Percentiles rank a stretch among this genome's conserved stretches.
phyloP scores from a whole-genome alignment of 1,140 invertebrate species.

The Drosophila guanche region DNA sequence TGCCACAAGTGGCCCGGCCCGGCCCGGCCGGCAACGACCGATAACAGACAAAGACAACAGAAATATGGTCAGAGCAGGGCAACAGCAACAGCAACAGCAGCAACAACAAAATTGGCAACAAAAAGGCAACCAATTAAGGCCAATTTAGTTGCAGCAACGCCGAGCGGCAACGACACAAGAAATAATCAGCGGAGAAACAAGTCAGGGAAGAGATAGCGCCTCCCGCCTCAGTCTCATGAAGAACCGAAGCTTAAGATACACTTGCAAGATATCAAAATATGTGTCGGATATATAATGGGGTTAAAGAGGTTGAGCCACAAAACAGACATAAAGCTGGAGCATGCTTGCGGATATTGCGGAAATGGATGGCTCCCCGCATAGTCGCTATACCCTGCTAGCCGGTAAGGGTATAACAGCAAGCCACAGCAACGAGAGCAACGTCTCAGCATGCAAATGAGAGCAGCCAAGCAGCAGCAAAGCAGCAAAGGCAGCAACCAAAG shows the following conservation, averaged over 20 bases:
- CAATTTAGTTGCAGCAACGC: constrained; percentile 79
- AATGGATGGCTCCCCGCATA: too few relatives aligned
- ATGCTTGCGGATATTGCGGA: too few relatives aligned
- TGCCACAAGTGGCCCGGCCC: constrained; percentile 63
- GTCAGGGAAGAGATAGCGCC: too few relatives aligned
- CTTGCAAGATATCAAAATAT: too few relatives aligned
- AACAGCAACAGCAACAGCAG: constrained; percentile 52
- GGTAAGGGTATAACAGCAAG: constrained; percentile 14
- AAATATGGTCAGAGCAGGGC: constrained; percentile 50
- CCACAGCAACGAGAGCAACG: constrained; percentile 37
- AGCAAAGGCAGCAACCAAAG: too few relatives aligned
- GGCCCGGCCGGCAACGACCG: constrained; percentile 67
- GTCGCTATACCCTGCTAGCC: too few relatives aligned
- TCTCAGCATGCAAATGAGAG: constrained; percentile 73
- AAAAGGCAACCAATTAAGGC: constrained; percentile 78
- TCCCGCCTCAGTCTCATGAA: too few relatives aligned
- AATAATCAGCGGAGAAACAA: constrained; percentile 68
- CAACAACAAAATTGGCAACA: constrained; percentile 57
- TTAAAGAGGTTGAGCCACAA: too few relatives aligned
- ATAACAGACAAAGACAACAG: constrained; percentile 66
- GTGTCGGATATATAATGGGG: too few relatives aligned
- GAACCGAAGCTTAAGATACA: too few relatives aligned
- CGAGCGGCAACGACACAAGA: constrained; percentile 69
- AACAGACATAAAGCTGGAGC: too few relatives aligned
- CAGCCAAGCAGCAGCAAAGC: constrained; percentile 32